Conservation (phyloP, 2,113 vertebrate genomes). For the Phocoena phocoena region DNA sequence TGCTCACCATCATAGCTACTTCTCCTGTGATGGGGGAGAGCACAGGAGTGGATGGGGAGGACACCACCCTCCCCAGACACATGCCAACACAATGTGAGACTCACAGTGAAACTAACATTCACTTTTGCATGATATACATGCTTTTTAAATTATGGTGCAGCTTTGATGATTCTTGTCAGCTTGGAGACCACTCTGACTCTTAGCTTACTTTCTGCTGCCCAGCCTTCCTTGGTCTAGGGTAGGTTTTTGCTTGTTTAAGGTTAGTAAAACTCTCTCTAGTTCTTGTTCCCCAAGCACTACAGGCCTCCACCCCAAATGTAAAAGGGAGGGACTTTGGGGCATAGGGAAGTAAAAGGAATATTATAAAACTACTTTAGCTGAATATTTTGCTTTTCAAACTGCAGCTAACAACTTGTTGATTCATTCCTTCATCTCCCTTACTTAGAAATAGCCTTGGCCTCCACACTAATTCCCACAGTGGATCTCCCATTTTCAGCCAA, state of each 20-base stretch:
- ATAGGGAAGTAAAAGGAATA: background rate
- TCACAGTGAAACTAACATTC: background rate
- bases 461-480: background rate
- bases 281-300: background rate
- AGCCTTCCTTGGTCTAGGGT: background rate
- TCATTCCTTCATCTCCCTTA: background rate
- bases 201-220: background rate
- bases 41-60: fast-evolving
- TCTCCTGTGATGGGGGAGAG: background rate
- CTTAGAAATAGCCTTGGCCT: background rate
- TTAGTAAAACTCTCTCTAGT: background rate
- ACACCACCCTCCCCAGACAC: background rate
- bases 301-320: no score
- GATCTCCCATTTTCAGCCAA: background rate
- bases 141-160: background rate
- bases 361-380: background rate
- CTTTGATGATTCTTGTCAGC: background rate
- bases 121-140: no score
- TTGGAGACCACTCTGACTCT: background rate
- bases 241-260: background rate
- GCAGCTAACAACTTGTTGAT: background rate
- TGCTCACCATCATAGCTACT: fast-evolving
- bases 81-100: background rate
- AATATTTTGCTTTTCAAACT: background rate
- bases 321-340: background rate